Conservation (phyloP, 2,888 invertebrate genomes). For the Andricus curvator region DNA sequence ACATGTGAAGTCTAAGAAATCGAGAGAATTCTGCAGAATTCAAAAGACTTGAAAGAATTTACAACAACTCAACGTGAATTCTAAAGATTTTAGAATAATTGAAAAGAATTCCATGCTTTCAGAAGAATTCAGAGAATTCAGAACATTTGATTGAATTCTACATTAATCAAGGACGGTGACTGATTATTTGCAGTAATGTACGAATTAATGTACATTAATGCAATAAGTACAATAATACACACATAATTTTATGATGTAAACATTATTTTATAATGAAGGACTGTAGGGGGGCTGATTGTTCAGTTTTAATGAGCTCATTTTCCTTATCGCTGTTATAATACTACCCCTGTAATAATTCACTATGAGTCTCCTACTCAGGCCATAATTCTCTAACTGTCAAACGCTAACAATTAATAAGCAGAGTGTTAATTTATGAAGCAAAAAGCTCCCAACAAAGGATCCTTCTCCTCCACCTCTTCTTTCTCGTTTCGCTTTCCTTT, state of each 20-base stretch:
- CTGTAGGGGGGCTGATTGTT: not conserved
- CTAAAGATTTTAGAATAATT: no score
- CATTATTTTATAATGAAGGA: not conserved
- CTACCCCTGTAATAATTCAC: slow-evolving; percentile 26
- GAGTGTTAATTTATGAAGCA: slow-evolving; percentile 62
- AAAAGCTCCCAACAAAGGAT: slow-evolving; percentile 57
- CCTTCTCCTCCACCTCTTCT: slow-evolving; percentile 24
- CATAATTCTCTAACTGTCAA: slow-evolving; percentile 44
- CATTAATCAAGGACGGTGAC: no score
- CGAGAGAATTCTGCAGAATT: no score
- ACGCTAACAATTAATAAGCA: slow-evolving; percentile 57
- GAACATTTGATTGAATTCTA: no score
- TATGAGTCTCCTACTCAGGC: not conserved
- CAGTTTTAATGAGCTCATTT: slow-evolving; percentile 9
- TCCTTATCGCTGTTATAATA: slow-evolving; percentile 4
- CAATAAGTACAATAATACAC: no score
- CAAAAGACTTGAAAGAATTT: no score
- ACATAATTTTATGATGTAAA: not conserved
- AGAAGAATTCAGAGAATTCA: no score
- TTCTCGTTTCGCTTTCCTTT: slow-evolving; percentile 43
- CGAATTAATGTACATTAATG: no score
- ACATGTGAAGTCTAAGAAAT: no score
- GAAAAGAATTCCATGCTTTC: no score
- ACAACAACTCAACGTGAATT: no score
- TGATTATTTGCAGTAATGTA: no score